Percentiles rank a stretch among this genome's conserved stretches.
Conservation (phyloP, 2,888 invertebrate genomes). For the Aporophyla nigra region DNA sequence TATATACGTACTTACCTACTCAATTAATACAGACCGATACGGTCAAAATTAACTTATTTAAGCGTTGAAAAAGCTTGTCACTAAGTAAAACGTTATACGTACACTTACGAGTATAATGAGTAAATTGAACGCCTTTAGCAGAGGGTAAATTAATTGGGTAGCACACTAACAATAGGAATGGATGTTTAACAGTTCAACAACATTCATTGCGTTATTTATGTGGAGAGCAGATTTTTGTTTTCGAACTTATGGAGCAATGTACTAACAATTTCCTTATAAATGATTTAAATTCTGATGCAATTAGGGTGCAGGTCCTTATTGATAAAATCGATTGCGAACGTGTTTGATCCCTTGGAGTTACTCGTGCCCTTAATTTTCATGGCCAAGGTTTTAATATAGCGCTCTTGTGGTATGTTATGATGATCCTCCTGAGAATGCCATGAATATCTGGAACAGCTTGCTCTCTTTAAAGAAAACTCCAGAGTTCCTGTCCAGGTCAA, state of each 20-base stretch:
- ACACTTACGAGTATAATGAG: not conserved
- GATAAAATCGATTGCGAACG: no score
- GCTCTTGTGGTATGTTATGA: not conserved
- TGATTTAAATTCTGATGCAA: no score
- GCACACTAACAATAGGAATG: no score
- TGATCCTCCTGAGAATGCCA: not conserved
- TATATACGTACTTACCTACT: not conserved
- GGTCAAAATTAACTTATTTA: not conserved
- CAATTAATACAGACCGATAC: constrained; percentile 12
- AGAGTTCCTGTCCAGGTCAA: not conserved
- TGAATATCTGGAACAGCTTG: no score
- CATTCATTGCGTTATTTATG: no score
- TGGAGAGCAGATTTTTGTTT: no score
- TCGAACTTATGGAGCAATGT: no score
- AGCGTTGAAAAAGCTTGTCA: constrained; percentile 8
- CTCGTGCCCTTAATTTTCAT: no score
- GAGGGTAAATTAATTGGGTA: no score
- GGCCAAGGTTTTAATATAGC: not conserved
- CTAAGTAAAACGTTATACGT: not conserved
- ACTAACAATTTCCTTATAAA: no score
- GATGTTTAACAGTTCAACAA: no score
- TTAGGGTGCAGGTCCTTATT: no score
- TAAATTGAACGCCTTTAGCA: not conserved
- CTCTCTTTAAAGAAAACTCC: not conserved
- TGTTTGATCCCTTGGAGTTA: not conserved